Conservation (phyloP, 92 coral and sea anemone species). For the Meandrina meandrites region DNA sequence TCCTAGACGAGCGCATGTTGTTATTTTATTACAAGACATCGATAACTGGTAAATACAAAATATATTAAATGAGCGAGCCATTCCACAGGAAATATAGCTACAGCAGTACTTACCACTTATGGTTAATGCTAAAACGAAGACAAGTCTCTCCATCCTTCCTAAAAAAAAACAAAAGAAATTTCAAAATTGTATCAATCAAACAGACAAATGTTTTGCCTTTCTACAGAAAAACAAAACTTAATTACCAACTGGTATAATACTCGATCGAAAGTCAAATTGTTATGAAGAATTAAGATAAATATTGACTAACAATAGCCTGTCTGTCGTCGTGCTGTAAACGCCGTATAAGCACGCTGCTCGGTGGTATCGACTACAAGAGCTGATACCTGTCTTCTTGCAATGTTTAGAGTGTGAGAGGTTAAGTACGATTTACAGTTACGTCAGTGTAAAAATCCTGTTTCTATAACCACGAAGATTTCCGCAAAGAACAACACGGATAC, state of each 20-base stretch:
- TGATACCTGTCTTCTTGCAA: constrained; percentile 26
- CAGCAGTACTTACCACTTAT: constrained; percentile 48
- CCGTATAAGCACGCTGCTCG: constrained; percentile 35
- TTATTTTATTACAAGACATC: constrained; percentile 20
- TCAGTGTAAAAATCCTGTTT: constrained; percentile 36
- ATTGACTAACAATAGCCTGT: constrained; percentile 40
- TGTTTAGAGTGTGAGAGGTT: constrained; percentile 17
- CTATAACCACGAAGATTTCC: constrained; percentile 17
- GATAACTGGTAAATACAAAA: neutral
- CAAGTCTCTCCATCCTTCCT: constrained; percentile 67
- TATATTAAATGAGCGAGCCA: neutral
- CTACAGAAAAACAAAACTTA: constrained; percentile 3
- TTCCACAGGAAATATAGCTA: neutral
- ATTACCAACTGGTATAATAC: constrained; percentile 11
- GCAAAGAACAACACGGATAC: constrained; percentile 37
- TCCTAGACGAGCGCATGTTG: neutral
- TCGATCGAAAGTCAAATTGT: constrained; percentile 33
- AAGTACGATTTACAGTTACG: constrained; percentile 38
- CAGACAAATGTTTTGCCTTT: neutral
- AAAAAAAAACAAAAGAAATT: constrained; percentile 9
- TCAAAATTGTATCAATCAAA: neutral
- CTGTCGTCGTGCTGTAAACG: constrained; percentile 41
- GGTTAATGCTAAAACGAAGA: constrained; percentile 62
- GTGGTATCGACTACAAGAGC: constrained; percentile 25
- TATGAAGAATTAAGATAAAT: constrained; percentile 25